phyloP scores from a whole-genome alignment of 2,113 vertebrate genomes.

The Lampris incognitus region DNA sequence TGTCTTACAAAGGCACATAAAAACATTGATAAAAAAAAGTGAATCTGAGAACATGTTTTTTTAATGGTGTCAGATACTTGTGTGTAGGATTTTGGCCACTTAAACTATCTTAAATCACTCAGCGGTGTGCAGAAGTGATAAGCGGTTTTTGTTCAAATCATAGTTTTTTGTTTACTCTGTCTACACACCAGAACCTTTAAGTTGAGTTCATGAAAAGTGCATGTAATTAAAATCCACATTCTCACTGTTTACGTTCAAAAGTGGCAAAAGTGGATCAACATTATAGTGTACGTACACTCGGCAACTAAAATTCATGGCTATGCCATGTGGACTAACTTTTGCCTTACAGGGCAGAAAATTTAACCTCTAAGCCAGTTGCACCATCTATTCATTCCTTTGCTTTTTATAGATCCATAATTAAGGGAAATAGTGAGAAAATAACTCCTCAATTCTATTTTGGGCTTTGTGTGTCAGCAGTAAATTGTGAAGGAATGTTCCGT shows the following conservation, averaged over 20 bases:
- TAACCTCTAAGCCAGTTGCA: slow-evolving; percentile 48
- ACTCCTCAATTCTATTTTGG: slow-evolving; percentile 76
- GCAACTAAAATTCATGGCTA: slow-evolving; percentile 42
- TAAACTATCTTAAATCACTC: too few relatives aligned
- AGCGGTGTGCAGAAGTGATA: too few relatives aligned
- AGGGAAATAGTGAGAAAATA: slow-evolving; percentile 65
- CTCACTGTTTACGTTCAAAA: slow-evolving; percentile 7
- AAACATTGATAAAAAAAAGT: too few relatives aligned
- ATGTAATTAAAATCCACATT: not conserved
- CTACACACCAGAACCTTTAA: too few relatives aligned
- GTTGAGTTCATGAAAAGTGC: too few relatives aligned
- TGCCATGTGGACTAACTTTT: slow-evolving; percentile 10
- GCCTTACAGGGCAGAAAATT: slow-evolving; percentile 43
- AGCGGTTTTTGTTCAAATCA: too few relatives aligned
- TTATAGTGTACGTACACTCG: slow-evolving; percentile 11
- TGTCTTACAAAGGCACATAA: too few relatives aligned
- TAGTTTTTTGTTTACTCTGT: too few relatives aligned
- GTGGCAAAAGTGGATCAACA: slow-evolving; percentile 1
- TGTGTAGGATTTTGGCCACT: too few relatives aligned
- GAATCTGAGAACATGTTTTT: too few relatives aligned
- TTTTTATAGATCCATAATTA: slow-evolving; percentile 69
- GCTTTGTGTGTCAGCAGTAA: slow-evolving; percentile 66
- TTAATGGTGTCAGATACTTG: too few relatives aligned
- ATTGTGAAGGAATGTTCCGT: slow-evolving; percentile 75
- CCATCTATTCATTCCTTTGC: slow-evolving; percentile 46